A percentile compares a stretch with the other conserved stretches of the same genome.
Evolutionary conservation across 2,888 invertebrate genomes (phyloP).

Genomic region (Tinea semifulvella): DNA sequence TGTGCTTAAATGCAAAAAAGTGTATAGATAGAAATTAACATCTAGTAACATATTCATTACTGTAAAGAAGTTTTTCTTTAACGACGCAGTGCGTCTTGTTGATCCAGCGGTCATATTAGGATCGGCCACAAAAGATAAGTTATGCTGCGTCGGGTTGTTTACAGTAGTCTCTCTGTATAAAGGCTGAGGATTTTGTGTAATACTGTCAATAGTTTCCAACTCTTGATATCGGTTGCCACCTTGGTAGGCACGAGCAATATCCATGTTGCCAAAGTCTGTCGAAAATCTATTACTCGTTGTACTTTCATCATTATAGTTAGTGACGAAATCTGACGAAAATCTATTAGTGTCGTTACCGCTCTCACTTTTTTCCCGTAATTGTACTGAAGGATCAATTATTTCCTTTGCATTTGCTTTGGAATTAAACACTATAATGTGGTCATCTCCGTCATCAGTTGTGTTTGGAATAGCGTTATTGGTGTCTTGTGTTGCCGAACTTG

Average conservation of each 20-base stretch:
- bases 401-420: constrained; percentile 46
- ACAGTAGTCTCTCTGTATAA: constrained; percentile 65
- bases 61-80: constrained; percentile 55
- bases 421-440: constrained; percentile 42
- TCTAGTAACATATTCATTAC: constrained; percentile 49
- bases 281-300: constrained; percentile 34
- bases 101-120: constrained; percentile 46
- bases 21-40: constrained; percentile 64
- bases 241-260: constrained; percentile 34
- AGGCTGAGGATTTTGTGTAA: constrained; percentile 50
- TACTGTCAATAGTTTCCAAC: constrained; percentile 48
- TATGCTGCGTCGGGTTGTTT: constrained; percentile 39
- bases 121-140: constrained; percentile 36
- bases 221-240: constrained; percentile 44
- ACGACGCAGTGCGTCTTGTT: constrained; percentile 45
- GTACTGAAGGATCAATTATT: constrained; percentile 43
- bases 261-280: constrained; percentile 42
- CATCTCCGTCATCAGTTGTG: constrained; percentile 35
- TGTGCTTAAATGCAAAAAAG: constrained; percentile 58
- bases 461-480: neutral
- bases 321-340: constrained; percentile 43
- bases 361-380: constrained; percentile 33
- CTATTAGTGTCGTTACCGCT: constrained; percentile 26
- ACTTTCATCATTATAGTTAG: constrained; percentile 20
- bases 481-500: constrained; percentile 15